Evolutionary conservation across 2,113 vertebrate species (phyloP).

Genomic region (Burhinus bistriatus): DNA sequence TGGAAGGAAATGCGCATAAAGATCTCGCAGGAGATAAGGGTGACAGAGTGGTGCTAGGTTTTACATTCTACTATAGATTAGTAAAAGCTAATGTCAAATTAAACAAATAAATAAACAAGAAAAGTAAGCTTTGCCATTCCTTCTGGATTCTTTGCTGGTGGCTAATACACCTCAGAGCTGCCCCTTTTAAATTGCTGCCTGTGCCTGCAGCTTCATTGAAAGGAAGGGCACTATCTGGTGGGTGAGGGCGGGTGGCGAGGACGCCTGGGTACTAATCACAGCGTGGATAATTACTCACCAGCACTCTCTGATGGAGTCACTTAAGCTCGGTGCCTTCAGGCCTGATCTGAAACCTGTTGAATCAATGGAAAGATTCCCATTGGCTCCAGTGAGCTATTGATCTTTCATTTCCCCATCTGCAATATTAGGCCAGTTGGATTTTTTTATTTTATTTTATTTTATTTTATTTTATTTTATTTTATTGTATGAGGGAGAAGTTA

Average conservation of each 20-base stretch:
- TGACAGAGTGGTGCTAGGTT: not conserved
- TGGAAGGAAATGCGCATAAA: not conserved
- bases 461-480: not conserved
- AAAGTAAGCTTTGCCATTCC: not conserved
- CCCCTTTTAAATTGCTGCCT: not conserved
- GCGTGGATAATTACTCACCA: slow-evolving; percentile 49
- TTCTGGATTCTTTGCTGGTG: not conserved
- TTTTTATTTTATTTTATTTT: not conserved
- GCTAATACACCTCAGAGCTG: not conserved
- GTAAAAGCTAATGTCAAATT: not conserved
- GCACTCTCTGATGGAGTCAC: slow-evolving; percentile 43
- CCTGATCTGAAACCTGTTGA: slow-evolving; percentile 29
- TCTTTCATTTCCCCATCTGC: not conserved
- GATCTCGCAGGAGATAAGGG: not conserved
- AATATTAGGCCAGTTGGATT: not conserved
- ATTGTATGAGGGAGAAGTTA: not conserved
- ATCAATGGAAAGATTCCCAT: slow-evolving; percentile 10
- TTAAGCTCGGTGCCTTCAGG: slow-evolving; percentile 23
- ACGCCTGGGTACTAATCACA: not conserved
- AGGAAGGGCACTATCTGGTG: not conserved
- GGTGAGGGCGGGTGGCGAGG: not conserved
- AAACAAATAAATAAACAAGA: not conserved
- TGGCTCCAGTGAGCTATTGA: slow-evolving; percentile 13
- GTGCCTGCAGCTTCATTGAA: not conserved
- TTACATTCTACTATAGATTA: not conserved